Evolutionary conservation across 2,888 invertebrate genomes (phyloP).

Genomic region (Oscheius sp.): DNA sequence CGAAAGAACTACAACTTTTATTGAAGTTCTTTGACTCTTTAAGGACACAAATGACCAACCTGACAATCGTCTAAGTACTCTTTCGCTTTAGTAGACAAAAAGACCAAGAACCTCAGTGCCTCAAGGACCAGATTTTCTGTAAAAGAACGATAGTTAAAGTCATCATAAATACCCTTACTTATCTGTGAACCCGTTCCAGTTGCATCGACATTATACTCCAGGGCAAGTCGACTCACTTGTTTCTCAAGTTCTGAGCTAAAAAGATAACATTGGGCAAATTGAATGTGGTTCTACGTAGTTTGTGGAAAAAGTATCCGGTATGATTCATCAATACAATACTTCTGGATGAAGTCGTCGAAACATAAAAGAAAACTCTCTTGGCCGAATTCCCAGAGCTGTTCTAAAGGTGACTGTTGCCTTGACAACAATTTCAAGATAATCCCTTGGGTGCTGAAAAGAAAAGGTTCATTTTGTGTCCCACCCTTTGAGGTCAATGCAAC

Average conservation of each 20-base stretch:
- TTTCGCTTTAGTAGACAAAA: constrained; percentile 2
- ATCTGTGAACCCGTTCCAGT: constrained; percentile 10
- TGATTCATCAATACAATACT: constrained; percentile 8
- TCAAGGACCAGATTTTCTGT: constrained; percentile 17
- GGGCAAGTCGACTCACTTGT: constrained; percentile 1
- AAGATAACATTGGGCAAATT: background rate
- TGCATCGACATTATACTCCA: constrained; percentile 23
- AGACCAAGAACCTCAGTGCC: background rate
- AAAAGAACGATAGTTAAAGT: background rate
- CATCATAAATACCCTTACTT: background rate
- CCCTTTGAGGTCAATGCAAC: too few relatives aligned
- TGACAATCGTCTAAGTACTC: constrained; percentile 7
- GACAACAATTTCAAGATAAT: background rate
- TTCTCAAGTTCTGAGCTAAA: constrained; percentile 11
- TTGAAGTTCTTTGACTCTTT: background rate
- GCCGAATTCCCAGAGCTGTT: background rate
- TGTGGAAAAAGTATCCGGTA: background rate
- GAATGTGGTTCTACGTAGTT: background rate
- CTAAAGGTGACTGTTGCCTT: background rate
- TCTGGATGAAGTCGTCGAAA: constrained; percentile 7
- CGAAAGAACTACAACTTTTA: background rate
- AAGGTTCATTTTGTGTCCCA: too few relatives aligned
- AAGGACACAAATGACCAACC: constrained; percentile 6
- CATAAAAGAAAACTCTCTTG: background rate
- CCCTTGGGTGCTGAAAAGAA: constrained; percentile 8